Evolutionary conservation across 2,113 vertebrate genomes (phyloP).

Genomic region (Phaethon lepturus): DNA sequence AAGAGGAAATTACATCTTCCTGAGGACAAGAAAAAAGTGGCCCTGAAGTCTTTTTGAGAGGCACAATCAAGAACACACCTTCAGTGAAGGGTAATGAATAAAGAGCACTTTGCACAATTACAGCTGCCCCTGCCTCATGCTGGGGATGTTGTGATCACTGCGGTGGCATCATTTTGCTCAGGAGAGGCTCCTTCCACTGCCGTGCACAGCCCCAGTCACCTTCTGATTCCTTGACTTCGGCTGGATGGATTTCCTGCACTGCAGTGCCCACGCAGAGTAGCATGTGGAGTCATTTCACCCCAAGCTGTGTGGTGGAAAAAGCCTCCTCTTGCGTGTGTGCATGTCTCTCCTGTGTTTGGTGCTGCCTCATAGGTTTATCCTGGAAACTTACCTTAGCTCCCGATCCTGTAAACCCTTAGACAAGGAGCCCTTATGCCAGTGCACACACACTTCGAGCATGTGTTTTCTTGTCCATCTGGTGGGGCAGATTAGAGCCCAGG

Average conservation of each 20-base stretch:
- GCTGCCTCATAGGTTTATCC: background rate
- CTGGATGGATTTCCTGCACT: background rate
- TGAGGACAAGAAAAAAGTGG: background rate
- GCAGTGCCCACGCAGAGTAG: background rate
- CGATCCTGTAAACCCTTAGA: background rate
- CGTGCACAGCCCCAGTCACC: background rate
- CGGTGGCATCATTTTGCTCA: background rate
- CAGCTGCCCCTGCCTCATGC: background rate
- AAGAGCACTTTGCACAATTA: constrained; percentile 20
- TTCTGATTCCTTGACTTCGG: background rate
- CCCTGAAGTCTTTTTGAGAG: constrained; percentile 1
- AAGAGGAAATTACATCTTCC: constrained; percentile 19
- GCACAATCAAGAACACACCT: background rate
- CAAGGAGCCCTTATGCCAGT: background rate
- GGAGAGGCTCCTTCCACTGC: background rate
- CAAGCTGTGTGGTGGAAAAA: background rate
- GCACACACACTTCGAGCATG: rapidly evolving
- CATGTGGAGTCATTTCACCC: background rate
- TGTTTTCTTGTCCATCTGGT: background rate
- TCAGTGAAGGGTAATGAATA: constrained; percentile 2
- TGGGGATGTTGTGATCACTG: background rate
- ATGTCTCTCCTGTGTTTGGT: background rate
- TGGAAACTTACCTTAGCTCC: background rate
- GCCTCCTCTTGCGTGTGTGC: background rate
- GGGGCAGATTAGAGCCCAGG: background rate